Evolutionary conservation across 2,113 vertebrate genomes (phyloP), one percentile per base, ranked within the genome.

Genomic region (Hippoglossus stenolepis): DNA sequence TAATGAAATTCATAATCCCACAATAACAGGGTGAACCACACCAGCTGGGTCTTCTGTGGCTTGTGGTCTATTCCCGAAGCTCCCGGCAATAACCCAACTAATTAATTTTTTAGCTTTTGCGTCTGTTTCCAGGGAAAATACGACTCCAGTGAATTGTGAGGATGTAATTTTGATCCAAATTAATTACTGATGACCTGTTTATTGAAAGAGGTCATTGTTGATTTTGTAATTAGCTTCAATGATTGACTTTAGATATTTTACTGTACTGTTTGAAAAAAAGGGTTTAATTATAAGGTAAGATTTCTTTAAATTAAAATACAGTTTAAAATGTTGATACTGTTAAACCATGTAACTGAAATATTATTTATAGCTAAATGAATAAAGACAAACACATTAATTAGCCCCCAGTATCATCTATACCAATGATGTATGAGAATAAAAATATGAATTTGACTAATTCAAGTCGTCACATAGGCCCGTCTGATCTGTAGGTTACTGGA

Each of bases 121-220:
- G 65, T 84, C 21, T 82, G 79, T 77, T 83, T 85, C 57, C 83
- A 86, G 43, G 73, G 65, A 72, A 90, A 88, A 89, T 72, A 87
- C 17, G 71, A 73, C 26, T 61, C 6, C 43, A 28, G 24, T 43
- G 11, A 56, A 58, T 71, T 20, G 15, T 51, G 38, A 70, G 71
- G 28, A 80, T 88, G 69, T n/a, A 3, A 82, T 64, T 65, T 81
- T 56, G 31, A 79, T 75, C 8, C 49, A 53, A 68, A 71, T 54
- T 64, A 75, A 82, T 80, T 76, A 43, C 20, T 21, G 23, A 72
- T 78, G 67, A 62, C 63, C 35, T 85, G 63, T 75, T 84, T 79
- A 70, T 81, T 23, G 58, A 45, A 71, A 72, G n/a, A 60, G 75
- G 72, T 53, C 80, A 75, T 3, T 73, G 63, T 86, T 79, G 88